phyloP scores from a whole-genome alignment of 2,797 vertebrate species.

The Danio choprae region DNA sequence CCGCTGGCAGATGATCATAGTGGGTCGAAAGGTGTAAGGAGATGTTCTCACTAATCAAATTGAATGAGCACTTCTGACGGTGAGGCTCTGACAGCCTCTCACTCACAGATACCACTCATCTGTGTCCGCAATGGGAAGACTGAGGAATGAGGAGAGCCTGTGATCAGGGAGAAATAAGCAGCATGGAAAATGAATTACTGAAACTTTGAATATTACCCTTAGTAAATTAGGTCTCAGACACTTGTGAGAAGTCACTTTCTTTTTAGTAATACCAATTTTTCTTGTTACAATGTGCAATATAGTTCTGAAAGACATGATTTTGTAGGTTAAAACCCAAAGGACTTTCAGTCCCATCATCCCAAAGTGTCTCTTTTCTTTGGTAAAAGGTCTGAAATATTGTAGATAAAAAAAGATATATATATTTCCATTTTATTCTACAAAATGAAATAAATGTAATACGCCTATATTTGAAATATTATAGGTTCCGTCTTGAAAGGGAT shows the following conservation, averaged over 20 bases:
- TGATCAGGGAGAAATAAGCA: neutral
- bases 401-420: too few relatives aligned
- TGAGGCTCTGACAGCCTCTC: slow-evolving; percentile 42
- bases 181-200: neutral
- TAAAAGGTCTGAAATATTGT: too few relatives aligned
- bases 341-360: too few relatives aligned
- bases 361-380: too few relatives aligned
- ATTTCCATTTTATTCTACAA: too few relatives aligned
- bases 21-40: slow-evolving; percentile 21
- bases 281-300: neutral
- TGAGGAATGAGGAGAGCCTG: neutral
- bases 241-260: neutral
- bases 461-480: too few relatives aligned
- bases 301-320: neutral
- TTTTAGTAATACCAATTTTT: neutral
- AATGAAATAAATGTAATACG: too few relatives aligned
- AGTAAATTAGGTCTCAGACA: neutral
- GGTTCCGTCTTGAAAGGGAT: too few relatives aligned
- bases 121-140: slow-evolving; percentile 4
- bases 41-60: slow-evolving; percentile 49
- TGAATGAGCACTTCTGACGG: slow-evolving; percentile 34
- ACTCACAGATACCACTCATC: neutral
- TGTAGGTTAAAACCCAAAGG: neutral
- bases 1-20: slow-evolving; percentile 19
- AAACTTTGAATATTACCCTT: neutral